Percentiles rank a stretch among this genome's conserved stretches.
Conservation (phyloP, 2,113 vertebrate species). For the Myiopsitta monachus region DNA sequence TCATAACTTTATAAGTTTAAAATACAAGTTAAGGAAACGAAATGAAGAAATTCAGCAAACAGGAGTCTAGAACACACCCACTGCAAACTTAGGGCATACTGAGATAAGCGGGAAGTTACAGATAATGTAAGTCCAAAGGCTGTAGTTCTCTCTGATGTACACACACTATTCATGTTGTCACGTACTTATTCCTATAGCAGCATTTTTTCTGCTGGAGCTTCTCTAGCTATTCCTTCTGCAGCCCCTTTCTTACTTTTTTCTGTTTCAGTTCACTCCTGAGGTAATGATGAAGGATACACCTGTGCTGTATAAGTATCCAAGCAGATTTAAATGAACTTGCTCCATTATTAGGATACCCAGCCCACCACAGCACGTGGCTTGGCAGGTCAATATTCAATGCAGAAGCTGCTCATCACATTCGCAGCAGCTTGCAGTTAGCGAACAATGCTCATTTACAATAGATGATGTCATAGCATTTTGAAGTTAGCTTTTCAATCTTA, state of each 20-base stretch:
- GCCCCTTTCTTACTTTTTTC: background rate
- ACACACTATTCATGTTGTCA: fast-evolving
- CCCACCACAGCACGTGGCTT: background rate
- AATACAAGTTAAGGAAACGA: background rate
- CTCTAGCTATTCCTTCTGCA: background rate
- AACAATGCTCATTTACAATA: background rate
- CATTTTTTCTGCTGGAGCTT: background rate
- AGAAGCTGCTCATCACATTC: background rate
- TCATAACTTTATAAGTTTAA: background rate
- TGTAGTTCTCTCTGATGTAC: background rate
- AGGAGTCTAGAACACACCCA: background rate
- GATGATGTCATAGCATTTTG: background rate
- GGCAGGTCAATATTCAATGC: background rate
- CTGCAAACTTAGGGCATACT: background rate
- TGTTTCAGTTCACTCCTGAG: background rate
- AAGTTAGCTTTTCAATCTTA: background rate
- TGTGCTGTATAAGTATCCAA: background rate
- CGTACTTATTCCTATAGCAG: background rate
- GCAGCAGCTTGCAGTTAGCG: background rate
- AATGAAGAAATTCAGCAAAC: background rate
- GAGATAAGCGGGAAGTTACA: background rate
- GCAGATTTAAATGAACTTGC: background rate
- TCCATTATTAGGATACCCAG: background rate
- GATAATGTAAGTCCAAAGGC: background rate
- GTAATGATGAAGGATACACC: background rate